phyloP scores from a whole-genome alignment of 2,888 invertebrate species.

The Keiferia lycopersicella region DNA sequence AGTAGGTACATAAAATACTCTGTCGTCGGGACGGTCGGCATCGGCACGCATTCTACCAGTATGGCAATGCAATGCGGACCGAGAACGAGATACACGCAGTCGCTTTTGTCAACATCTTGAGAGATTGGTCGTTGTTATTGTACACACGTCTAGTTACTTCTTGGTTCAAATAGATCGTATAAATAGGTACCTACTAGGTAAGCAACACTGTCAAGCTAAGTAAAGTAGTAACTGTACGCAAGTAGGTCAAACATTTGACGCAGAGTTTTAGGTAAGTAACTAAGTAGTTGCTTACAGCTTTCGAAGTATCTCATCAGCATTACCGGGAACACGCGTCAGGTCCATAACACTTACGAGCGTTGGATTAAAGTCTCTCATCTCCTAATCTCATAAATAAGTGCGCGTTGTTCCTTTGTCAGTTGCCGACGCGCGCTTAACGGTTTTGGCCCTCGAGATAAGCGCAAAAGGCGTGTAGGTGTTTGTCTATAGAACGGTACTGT shows the following conservation, averaged over 20 bases:
- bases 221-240: not conserved
- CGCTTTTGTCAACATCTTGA: slow-evolving; percentile 20
- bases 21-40: not conserved
- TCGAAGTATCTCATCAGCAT: not conserved
- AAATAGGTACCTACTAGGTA: not conserved
- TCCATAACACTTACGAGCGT: not conserved
- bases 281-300: not conserved
- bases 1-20: not conserved
- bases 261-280: not conserved
- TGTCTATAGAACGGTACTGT: slow-evolving; percentile 27
- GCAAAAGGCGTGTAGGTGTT: slow-evolving; percentile 29
- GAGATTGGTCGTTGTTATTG: slow-evolving; percentile 20
- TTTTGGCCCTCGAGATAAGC: slow-evolving; percentile 25
- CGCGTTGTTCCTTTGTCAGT: slow-evolving; percentile 19
- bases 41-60: slow-evolving; percentile 14
- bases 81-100: slow-evolving; percentile 1
- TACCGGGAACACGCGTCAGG: not conserved
- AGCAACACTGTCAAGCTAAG: not conserved
- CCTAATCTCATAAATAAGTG: slow-evolving; percentile 18
- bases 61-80: slow-evolving; percentile 16
- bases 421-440: slow-evolving; percentile 23
- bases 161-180: not conserved
- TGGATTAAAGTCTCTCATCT: slow-evolving; percentile 7
- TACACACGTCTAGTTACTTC: not conserved
- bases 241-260: not conserved